Evolutionary conservation across 2,888 invertebrate species (phyloP).

Genomic region (Micropterix aruncella): DNA sequence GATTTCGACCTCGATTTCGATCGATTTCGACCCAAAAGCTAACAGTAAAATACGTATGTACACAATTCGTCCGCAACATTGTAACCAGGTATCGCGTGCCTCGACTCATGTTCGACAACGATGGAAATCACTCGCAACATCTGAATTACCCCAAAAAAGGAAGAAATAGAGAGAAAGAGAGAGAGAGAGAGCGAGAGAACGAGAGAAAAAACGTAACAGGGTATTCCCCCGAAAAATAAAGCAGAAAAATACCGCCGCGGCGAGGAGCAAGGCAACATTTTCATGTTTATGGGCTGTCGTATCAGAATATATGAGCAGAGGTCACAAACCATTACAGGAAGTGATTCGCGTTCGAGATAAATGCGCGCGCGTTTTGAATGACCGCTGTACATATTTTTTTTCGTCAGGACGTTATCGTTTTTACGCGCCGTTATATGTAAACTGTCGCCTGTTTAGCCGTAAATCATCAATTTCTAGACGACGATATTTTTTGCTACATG

Average conservation of each 20-base stretch:
- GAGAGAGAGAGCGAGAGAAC: too few relatives aligned
- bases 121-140: background rate
- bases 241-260: constrained; percentile 1
- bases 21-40: too few relatives aligned
- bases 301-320: background rate
- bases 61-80: too few relatives aligned
- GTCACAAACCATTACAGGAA: background rate
- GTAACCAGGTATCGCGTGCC: background rate
- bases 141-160: background rate
- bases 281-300: background rate
- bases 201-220: constrained; percentile 3
- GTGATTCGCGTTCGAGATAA: background rate
- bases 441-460: too few relatives aligned
- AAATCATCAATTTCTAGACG: too few relatives aligned
- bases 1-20: too few relatives aligned
- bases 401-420: background rate
- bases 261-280: background rate
- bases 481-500: too few relatives aligned
- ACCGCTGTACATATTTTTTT: background rate
- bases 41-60: too few relatives aligned
- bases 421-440: background rate
- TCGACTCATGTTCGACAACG: background rate
- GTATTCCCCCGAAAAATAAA: constrained; percentile 1
- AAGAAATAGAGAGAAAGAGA: too few relatives aligned
- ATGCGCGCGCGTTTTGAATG: background rate